A percentile compares a stretch with the other conserved stretches of the same genome.
Conservation (phyloP, 2,888 invertebrate genomes). For the Cryptocephalus moraei region DNA sequence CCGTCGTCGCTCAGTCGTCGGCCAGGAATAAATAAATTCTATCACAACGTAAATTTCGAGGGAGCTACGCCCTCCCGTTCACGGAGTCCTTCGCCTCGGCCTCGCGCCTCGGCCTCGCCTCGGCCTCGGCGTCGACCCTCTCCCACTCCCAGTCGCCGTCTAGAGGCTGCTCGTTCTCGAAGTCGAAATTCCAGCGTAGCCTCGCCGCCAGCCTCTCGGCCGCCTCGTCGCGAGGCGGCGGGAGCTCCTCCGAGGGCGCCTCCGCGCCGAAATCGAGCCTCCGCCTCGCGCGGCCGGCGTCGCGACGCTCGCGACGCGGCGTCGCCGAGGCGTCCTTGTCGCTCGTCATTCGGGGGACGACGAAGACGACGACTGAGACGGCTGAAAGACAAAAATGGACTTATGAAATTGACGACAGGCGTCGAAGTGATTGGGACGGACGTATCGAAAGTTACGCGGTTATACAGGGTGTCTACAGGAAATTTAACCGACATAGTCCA, state of each 20-base stretch:
- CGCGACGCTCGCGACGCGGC: too few species aligned
- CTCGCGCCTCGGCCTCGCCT: neutral
- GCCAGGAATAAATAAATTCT: too few species aligned
- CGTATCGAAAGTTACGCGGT: too few species aligned
- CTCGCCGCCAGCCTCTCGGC: conserved; percentile 22
- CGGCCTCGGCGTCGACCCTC: conserved; percentile 14
- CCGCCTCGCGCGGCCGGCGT: neutral
- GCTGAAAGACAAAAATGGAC: too few species aligned
- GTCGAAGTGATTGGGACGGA: too few species aligned
- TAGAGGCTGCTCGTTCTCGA: conserved; percentile 40
- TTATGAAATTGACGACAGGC: too few species aligned
- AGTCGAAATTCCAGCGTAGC: conserved; percentile 48
- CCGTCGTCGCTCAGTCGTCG: too few species aligned
- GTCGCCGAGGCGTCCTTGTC: too few species aligned
- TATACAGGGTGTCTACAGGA: too few species aligned
- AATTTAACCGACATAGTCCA: too few species aligned
- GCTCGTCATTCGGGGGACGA: too few species aligned
- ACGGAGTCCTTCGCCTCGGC: neutral
- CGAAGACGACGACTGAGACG: too few species aligned
- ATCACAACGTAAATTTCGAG: neutral
- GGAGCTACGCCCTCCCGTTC: neutral
- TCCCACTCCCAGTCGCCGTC: conserved; percentile 44
- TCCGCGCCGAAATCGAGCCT: neutral
- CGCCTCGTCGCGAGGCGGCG: neutral
- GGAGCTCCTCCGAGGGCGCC: neutral